A percentile compares a stretch with the other conserved stretches of the same genome.
Conservation (phyloP, 2,797 vertebrate genomes). For the Scyliorhinus canicula region DNA sequence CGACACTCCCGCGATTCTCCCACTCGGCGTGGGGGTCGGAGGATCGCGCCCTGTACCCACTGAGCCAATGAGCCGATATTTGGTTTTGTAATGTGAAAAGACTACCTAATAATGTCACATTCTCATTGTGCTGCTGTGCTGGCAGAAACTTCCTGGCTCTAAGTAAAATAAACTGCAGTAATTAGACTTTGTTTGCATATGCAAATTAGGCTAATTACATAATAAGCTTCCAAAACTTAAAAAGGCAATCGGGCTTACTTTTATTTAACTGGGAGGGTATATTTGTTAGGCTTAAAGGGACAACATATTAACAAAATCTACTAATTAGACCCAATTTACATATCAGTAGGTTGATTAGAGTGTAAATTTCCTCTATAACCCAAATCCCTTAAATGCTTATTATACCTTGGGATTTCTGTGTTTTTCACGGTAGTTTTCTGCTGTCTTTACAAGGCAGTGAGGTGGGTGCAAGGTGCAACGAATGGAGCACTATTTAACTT, state of each 20-base stretch:
- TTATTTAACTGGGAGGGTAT: constrained; percentile 33
- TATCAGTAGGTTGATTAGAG: constrained; percentile 31
- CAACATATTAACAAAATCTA: constrained; percentile 33
- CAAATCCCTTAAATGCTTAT: constrained; percentile 25
- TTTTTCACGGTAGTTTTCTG: not conserved
- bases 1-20: too few species aligned
- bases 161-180: constrained; percentile 12
- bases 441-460: not conserved
- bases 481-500: not conserved
- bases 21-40: too few species aligned
- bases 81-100: not conserved
- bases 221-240: constrained; percentile 19
- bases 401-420: constrained; percentile 30
- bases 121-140: not conserved
- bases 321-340: constrained; percentile 38
- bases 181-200: constrained; percentile 32
- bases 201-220: constrained; percentile 30
- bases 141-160: not conserved
- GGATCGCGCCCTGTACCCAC: too few species aligned
- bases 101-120: not conserved
- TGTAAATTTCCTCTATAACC: constrained; percentile 11
- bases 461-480: not conserved
- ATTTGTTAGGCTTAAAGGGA: constrained; percentile 33
- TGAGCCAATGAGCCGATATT: not conserved
- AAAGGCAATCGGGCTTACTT: constrained; percentile 8